phyloP scores from a whole-genome alignment of 2,797 vertebrate genomes.

The Lagorchestes hirsutus region DNA sequence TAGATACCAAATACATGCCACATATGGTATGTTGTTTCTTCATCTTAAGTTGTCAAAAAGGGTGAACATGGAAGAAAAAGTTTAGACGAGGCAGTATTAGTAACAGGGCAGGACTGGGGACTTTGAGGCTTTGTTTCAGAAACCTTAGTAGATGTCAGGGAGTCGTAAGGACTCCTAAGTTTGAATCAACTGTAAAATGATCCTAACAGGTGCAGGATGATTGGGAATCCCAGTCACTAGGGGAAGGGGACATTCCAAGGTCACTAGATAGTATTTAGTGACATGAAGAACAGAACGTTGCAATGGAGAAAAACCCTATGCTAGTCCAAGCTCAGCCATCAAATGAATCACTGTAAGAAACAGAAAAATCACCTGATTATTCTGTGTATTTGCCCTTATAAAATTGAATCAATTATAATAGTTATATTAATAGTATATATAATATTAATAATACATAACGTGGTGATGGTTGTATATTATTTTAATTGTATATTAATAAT shows the following conservation, averaged over 20 bases:
- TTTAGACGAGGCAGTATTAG: not conserved
- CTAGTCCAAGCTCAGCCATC: not conserved
- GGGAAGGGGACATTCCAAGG: not conserved
- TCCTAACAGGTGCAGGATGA: conserved; percentile 6
- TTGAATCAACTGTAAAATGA: not conserved
- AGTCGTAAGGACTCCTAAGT: not conserved
- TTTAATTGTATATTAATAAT: not conserved
- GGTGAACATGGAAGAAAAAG: conserved; percentile 5
- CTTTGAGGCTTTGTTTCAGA: not conserved
- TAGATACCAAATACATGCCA: not conserved
- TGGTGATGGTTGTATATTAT: too few species aligned
- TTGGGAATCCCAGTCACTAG: not conserved
- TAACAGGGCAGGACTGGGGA: not conserved
- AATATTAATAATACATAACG: not conserved
- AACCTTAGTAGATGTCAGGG: not conserved
- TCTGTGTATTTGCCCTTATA: not conserved
- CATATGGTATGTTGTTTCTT: not conserved
- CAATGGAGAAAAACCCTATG: not conserved
- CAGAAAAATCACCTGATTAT: not conserved
- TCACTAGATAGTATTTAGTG: not conserved
- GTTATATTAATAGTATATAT: not conserved
- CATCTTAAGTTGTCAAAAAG: conserved; percentile 28
- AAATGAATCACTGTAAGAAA: not conserved
- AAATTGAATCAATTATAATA: not conserved
- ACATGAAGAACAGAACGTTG: not conserved